These are phyloP conservation scores for Myzus persicae DNA, from an alignment of 1,140 invertebrate genomes.

Conservation along the genomic window DNA sequence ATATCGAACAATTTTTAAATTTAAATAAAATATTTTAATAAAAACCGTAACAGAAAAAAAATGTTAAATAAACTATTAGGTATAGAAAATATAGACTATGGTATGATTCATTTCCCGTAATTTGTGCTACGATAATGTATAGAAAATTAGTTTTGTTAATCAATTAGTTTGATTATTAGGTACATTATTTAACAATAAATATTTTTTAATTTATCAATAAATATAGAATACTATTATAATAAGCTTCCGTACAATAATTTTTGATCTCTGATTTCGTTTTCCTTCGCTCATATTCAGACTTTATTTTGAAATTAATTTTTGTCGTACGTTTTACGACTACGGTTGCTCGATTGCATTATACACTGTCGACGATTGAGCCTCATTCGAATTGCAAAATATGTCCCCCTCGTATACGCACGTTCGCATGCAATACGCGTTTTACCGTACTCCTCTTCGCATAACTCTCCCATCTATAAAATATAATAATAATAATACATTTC, in stretches of 20 bases:
- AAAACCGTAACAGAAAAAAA: too few relatives aligned
- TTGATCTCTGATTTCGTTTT: background rate
- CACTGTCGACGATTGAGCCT: background rate
- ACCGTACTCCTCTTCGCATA: background rate
- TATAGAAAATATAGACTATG: background rate
- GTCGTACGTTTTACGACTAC: background rate
- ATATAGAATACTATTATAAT: background rate
- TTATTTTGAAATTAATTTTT: background rate
- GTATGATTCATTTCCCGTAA: too few relatives aligned
- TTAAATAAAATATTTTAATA: too few relatives aligned
- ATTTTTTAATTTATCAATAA: background rate
- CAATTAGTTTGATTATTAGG: too few relatives aligned
- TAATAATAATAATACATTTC: background rate
- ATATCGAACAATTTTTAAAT: too few relatives aligned
- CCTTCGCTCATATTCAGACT: background rate
- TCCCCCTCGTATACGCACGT: background rate
- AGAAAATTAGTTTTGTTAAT: too few relatives aligned
- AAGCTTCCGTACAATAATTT: background rate
- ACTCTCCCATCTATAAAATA: background rate
- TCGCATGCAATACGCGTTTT: background rate
- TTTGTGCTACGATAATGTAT: too few relatives aligned
- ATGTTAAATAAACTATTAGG: too few relatives aligned
- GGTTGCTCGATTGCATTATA: background rate
- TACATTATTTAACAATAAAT: background rate
- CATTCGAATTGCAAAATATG: background rate